Percentiles rank a stretch among this genome's conserved stretches.
Evolutionary conservation across 2,797 vertebrate genomes (phyloP).

Genomic region (Alcedo quadribrachys): DNA sequence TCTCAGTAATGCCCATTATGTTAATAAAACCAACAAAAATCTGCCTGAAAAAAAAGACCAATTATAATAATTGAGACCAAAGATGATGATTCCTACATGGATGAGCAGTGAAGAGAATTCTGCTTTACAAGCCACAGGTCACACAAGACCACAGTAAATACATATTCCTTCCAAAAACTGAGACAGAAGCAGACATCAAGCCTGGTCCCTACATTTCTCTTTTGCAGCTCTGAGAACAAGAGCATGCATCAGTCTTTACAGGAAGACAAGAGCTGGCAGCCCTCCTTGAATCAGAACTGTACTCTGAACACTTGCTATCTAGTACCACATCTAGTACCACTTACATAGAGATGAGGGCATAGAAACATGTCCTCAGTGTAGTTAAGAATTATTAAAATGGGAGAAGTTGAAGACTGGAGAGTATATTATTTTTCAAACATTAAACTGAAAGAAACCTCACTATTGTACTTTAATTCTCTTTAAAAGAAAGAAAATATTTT

Average conservation of each 20-base stretch:
- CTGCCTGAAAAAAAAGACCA: neutral
- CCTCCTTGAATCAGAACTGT: neutral
- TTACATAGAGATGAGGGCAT: neutral
- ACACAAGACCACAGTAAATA: neutral
- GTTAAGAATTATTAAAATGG: neutral
- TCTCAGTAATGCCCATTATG: neutral
- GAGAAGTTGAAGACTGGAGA: neutral
- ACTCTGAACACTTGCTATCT: neutral
- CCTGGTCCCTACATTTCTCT: neutral
- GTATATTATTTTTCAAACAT: neutral
- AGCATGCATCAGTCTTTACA: rapidly evolving
- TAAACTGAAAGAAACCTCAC: neutral
- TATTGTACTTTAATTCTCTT: neutral
- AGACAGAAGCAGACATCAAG: neutral
- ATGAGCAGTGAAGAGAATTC: neutral
- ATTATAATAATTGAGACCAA: neutral
- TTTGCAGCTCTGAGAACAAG: neutral
- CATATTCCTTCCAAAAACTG: neutral
- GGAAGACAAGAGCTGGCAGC: neutral
- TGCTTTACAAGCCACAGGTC: neutral
- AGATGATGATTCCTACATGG: neutral
- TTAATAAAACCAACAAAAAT: neutral
- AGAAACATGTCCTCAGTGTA: neutral
- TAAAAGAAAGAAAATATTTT: neutral
- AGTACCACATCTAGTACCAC: neutral